These are phyloP conservation scores for Anabas testudineus DNA, from an alignment of 2,797 vertebrate species.

Conservation along the genomic window DNA sequence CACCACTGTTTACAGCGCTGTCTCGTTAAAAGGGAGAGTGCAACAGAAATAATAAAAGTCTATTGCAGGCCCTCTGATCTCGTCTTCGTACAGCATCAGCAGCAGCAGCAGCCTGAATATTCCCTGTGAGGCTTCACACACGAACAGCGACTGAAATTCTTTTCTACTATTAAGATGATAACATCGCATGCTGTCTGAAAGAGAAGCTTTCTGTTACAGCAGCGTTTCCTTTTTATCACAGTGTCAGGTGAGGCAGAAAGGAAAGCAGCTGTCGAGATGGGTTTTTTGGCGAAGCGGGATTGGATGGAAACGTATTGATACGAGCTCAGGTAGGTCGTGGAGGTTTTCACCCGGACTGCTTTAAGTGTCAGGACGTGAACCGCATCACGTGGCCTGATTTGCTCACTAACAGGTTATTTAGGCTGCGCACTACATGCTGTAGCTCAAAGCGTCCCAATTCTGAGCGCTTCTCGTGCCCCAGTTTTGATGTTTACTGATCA, in stretches of 20 bases:
- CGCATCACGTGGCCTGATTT: background rate
- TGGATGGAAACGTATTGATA: background rate
- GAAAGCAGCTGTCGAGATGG: constrained; percentile 5
- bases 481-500: constrained; percentile 59
- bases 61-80: constrained; percentile 60
- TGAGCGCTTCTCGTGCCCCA: constrained; percentile 42
- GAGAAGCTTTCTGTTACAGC: constrained; percentile 29
- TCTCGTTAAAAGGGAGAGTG: constrained; percentile 33
- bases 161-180: constrained; percentile 49
- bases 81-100: constrained; percentile 30
- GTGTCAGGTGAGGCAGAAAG: constrained; percentile 25
- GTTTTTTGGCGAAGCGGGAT: background rate
- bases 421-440: constrained; percentile 2
- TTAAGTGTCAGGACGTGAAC: constrained; percentile 15
- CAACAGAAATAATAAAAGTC: constrained; percentile 55
- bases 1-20: constrained; percentile 46
- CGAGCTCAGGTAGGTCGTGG: background rate
- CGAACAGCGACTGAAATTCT: constrained; percentile 11
- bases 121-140: constrained; percentile 47
- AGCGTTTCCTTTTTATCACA: constrained; percentile 44
- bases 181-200: constrained; percentile 45
- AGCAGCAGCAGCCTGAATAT: constrained; percentile 46
- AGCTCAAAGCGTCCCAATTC: constrained; percentile 47
- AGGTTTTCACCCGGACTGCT: background rate
- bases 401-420: constrained; percentile 26